Conservation (phyloP, 2,888 invertebrate genomes). For the Yponomeuta sedellus region DNA sequence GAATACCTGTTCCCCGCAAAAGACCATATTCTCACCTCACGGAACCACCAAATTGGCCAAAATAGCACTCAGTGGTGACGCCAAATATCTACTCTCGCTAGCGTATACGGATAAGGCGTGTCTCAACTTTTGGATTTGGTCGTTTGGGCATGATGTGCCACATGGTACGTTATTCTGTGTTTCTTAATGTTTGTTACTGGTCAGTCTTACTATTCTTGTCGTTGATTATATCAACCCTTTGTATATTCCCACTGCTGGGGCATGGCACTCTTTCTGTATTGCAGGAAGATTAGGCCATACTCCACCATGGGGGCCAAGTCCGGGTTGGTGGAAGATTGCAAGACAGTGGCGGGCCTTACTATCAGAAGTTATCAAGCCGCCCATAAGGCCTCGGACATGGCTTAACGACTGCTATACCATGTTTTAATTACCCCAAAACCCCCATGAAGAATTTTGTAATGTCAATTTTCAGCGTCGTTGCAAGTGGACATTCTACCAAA, state of each 20-base stretch:
- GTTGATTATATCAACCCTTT: too few species aligned
- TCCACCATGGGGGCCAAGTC: too few species aligned
- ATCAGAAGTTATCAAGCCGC: too few species aligned
- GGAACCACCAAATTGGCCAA: conserved; percentile 47
- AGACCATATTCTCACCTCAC: conserved; percentile 74
- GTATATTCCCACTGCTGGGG: too few species aligned
- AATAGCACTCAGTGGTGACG: conserved; percentile 71
- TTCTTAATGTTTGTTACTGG: not conserved
- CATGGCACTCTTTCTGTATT: too few species aligned
- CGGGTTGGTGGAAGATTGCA: too few species aligned
- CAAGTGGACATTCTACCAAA: conserved; percentile 34
- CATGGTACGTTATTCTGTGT: conserved; percentile 56
- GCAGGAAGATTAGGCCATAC: too few species aligned
- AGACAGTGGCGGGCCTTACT: too few species aligned
- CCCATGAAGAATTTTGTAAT: not conserved
- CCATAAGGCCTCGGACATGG: too few species aligned
- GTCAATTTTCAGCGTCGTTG: not conserved
- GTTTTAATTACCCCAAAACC: not conserved
- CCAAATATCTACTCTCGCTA: conserved; percentile 75
- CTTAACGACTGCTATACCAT: too few species aligned
- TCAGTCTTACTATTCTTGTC: too few species aligned
- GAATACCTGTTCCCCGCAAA: conserved; percentile 61
- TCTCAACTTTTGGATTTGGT: conserved; percentile 80
- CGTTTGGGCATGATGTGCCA: conserved; percentile 63
- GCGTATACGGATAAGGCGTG: conserved; percentile 60